phyloP scores from a whole-genome alignment of 2,797 vertebrate genomes.

The Enteromius trimaculatus region DNA sequence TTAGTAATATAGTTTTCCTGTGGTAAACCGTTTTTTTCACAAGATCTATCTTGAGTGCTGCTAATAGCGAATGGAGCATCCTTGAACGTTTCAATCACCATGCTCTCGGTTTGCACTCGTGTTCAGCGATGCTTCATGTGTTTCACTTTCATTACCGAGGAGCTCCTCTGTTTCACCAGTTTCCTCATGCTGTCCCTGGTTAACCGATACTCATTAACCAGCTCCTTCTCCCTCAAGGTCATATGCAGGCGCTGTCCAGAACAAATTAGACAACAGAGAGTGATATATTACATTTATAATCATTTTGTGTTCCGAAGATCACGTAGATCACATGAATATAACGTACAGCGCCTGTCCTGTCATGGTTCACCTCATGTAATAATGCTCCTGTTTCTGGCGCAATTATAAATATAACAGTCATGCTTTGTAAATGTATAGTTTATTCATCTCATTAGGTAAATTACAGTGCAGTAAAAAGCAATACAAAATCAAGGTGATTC shows the following conservation, averaged over 20 bases:
- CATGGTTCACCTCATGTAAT: too few species aligned
- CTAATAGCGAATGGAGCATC: not conserved
- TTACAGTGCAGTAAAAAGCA: not conserved
- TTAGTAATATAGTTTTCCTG: not conserved
- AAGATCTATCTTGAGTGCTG: not conserved
- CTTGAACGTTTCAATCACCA: not conserved
- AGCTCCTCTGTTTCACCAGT: not conserved
- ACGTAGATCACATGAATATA: not conserved
- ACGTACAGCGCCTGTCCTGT: not conserved
- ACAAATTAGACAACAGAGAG: not conserved
- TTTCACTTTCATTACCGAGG: constrained; percentile 16
- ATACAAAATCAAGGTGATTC: too few species aligned
- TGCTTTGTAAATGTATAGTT: not conserved
- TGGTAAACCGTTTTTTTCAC: not conserved
- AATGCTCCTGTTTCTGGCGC: not conserved
- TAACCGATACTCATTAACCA: not conserved
- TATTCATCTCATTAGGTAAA: too few species aligned
- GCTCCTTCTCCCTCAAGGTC: not conserved
- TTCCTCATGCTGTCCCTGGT: not conserved
- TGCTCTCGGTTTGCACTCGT: not conserved
- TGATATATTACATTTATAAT: not conserved
- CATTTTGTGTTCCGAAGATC: not conserved
- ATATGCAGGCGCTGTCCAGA: not conserved
- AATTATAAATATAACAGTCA: not conserved
- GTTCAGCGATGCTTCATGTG: not conserved